Conservation (phyloP, 1,140 invertebrate genomes). For the Drosophila arawakana region DNA sequence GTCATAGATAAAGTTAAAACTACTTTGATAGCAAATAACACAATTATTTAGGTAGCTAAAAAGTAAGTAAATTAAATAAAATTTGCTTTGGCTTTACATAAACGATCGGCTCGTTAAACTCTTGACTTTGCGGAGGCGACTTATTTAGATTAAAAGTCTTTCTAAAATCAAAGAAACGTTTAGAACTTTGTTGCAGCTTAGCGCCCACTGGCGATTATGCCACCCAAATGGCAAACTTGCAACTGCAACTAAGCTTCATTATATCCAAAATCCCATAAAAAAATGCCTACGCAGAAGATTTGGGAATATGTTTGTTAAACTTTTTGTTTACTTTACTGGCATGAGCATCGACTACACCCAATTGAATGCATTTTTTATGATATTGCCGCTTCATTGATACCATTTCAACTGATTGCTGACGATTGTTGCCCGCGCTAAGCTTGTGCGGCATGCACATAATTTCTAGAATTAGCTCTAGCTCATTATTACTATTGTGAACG, state of each 20-base stretch:
- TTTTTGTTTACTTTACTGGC: too few species aligned
- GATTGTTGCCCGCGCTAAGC: conserved; percentile 46
- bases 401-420: conserved; percentile 45
- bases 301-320: too few species aligned
- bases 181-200: conserved; percentile 29
- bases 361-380: conserved; percentile 3
- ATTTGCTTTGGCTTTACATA: too few species aligned
- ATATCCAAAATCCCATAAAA: background rate
- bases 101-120: too few species aligned
- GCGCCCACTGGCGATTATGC: conserved; percentile 27
- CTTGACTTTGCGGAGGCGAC: background rate
- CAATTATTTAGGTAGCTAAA: too few species aligned
- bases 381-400: conserved; percentile 18
- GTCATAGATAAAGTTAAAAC: too few species aligned
- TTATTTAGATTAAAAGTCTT: background rate
- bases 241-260: background rate
- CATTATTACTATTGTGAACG: background rate
- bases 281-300: conserved; percentile 22
- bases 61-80: too few species aligned
- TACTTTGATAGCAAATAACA: too few species aligned
- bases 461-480: conserved; percentile 50
- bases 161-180: conserved; percentile 7
- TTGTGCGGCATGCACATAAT: conserved; percentile 67
- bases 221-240: conserved; percentile 20
- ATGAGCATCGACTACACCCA: too few species aligned